Evolutionary conservation across 2,888 invertebrate genomes (phyloP).

Genomic region (Adelognathus sp.): DNA sequence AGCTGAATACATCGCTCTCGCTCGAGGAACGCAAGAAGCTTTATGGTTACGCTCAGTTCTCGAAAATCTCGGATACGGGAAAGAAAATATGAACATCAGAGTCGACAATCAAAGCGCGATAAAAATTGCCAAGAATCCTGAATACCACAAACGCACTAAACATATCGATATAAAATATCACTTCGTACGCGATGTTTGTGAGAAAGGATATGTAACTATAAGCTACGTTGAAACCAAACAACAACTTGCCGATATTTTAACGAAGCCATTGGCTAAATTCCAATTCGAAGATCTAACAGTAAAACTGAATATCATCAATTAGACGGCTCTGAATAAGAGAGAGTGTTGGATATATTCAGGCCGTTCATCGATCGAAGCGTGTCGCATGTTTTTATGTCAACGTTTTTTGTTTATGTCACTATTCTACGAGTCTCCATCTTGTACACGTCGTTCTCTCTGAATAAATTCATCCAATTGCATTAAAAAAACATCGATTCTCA

Average conservation of each 20-base stretch:
- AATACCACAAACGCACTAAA: conserved; percentile 3
- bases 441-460: too few species aligned
- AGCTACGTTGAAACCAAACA: not conserved
- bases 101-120: conserved; percentile 13
- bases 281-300: too few species aligned
- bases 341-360: too few species aligned
- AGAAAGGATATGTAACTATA: not conserved
- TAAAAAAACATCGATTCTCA: too few species aligned
- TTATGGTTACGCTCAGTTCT: not conserved
- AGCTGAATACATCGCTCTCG: conserved; percentile 8
- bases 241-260: not conserved
- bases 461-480: too few species aligned
- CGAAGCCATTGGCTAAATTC: too few species aligned
- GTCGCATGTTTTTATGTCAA: too few species aligned
- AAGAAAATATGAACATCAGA: not conserved
- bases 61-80: not conserved
- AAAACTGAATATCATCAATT: too few species aligned
- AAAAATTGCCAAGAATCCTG: not conserved
- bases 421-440: too few species aligned
- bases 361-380: too few species aligned
- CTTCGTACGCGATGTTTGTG: not conserved
- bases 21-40: conserved; percentile 1
- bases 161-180: not conserved
- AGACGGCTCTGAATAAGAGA: too few species aligned
- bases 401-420: too few species aligned